Conservation (phyloP, 2,797 vertebrate species). For the Acipenser transmontanus region DNA sequence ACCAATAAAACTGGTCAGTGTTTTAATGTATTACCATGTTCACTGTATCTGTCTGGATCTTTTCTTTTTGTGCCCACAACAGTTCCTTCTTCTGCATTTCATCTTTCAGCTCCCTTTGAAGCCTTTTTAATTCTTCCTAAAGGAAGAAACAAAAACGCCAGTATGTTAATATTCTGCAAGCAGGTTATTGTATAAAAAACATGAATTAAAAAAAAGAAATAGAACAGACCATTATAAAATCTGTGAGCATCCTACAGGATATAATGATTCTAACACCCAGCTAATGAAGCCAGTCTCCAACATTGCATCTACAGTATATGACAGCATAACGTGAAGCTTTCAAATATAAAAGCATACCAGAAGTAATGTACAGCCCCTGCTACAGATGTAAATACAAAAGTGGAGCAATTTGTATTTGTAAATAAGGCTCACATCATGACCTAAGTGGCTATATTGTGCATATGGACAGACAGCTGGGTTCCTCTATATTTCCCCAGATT, state of each 20-base stretch:
- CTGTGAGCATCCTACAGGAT: neutral
- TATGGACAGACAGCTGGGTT: too few relatives aligned
- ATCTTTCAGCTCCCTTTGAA: constrained; percentile 26
- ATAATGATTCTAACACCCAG: neutral
- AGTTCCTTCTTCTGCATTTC: constrained; percentile 29
- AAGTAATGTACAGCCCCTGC: too few relatives aligned
- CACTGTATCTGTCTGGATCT: constrained; percentile 14
- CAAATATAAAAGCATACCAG: too few relatives aligned
- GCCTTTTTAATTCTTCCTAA: constrained; percentile 37
- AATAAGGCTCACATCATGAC: too few relatives aligned
- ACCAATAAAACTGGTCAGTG: too few relatives aligned
- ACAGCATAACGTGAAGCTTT: too few relatives aligned
- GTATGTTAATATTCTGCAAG: neutral
- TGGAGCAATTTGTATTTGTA: too few relatives aligned
- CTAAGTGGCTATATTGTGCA: too few relatives aligned
- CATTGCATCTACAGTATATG: neutral
- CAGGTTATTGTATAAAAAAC: neutral
- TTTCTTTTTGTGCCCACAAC: constrained; percentile 18
- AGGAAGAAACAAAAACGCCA: neutral
- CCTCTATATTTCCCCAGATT: too few relatives aligned
- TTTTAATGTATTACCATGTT: too few relatives aligned
- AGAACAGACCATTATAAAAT: neutral
- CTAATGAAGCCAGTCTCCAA: neutral
- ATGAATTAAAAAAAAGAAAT: neutral
- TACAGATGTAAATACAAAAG: too few relatives aligned